Evolutionary conservation across 2,797 vertebrate genomes (phyloP).

Genomic region (Anisognathus igniventris): DNA sequence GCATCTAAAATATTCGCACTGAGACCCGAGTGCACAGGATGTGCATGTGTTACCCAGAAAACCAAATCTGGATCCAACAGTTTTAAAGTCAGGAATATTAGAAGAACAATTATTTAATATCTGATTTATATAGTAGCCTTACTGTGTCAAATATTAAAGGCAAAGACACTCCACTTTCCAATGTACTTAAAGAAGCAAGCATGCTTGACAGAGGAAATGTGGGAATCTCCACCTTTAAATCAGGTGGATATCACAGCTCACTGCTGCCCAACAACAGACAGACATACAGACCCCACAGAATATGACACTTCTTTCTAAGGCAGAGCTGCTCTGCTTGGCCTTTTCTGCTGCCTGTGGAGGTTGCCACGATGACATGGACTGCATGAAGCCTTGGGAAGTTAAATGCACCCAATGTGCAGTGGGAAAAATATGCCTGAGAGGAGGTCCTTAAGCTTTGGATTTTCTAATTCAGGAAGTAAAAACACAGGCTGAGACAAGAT

Average conservation of each 20-base stretch:
- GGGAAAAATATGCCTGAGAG: not conserved
- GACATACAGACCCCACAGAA: not conserved
- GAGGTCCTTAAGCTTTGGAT: not conserved
- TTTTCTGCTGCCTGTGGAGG: not conserved
- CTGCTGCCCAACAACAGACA: not conserved
- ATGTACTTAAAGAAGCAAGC: not conserved
- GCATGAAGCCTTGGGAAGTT: not conserved
- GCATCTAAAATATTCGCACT: conserved; percentile 39
- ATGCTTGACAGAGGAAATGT: not conserved
- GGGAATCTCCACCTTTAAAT: not conserved
- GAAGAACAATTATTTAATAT: not conserved
- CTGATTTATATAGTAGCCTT: not conserved
- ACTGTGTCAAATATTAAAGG: not conserved
- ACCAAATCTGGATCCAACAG: conserved; percentile 1
- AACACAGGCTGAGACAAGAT: not conserved
- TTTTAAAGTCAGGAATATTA: not conserved
- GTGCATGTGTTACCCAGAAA: conserved; percentile 57
- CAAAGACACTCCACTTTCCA: not conserved
- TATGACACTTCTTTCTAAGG: fast-evolving
- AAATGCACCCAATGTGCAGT: not conserved
- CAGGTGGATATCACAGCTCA: not conserved
- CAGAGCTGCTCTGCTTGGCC: not conserved
- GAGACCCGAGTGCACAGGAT: conserved; percentile 27
- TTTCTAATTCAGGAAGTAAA: not conserved
- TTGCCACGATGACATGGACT: not conserved